phyloP scores from a whole-genome alignment of 2,113 vertebrate species.

The Erythrolamprus reginae region DNA sequence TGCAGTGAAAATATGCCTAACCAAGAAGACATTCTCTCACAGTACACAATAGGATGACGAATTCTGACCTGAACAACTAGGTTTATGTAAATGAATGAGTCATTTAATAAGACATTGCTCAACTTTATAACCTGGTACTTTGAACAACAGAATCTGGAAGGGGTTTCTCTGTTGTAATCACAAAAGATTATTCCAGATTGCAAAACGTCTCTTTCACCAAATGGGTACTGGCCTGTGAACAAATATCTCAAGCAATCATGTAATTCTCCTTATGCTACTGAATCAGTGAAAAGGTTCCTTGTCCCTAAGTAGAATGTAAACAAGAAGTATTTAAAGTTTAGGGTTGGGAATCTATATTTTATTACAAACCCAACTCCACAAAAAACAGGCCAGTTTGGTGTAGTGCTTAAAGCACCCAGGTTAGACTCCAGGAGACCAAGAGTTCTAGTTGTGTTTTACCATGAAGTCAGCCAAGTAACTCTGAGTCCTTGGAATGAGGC shows the following conservation, averaged over 20 bases:
- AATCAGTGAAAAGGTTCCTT: not conserved
- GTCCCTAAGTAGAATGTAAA: not conserved
- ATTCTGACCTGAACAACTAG: not conserved
- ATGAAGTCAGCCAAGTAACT: not conserved
- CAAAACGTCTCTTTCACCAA: not conserved
- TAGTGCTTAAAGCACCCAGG: not conserved
- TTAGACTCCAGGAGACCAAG: not conserved
- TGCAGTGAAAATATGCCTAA: not conserved
- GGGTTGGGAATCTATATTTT: not conserved
- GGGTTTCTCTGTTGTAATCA: not conserved
- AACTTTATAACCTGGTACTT: not conserved
- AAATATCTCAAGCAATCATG: not conserved
- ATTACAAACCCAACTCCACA: not conserved
- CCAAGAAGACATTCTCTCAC: not conserved
- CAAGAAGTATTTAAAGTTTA: not conserved
- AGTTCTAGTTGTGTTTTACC: not conserved
- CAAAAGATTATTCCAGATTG: not conserved
- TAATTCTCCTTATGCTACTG: not conserved
- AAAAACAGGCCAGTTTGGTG: not conserved
- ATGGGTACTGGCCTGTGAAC: not conserved
- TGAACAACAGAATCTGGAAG: not conserved
- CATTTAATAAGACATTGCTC: not conserved
- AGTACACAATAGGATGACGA: not conserved
- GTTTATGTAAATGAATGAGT: not conserved
- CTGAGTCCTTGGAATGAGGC: not conserved